Evolutionary conservation across 1,140 invertebrate genomes (phyloP).

Genomic region (Sycophila sp.): DNA sequence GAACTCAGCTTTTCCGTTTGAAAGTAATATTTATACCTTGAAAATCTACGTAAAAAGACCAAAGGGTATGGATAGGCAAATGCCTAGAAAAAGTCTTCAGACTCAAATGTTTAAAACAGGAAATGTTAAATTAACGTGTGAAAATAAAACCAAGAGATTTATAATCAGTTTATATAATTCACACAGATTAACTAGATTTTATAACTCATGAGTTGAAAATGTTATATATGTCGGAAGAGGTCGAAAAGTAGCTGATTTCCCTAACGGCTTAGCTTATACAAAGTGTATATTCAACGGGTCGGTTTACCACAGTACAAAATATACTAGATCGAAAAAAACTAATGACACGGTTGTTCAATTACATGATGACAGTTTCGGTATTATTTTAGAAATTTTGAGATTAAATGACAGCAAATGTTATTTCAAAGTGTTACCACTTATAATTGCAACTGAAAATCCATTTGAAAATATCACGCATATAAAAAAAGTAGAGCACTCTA

Average conservation of each 20-base stretch:
- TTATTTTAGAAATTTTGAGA: no score
- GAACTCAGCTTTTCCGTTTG: slow-evolving; percentile 28
- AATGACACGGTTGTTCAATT: neutral
- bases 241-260: neutral
- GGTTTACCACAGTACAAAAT: neutral
- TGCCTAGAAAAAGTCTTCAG: slow-evolving; percentile 19
- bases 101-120: slow-evolving; percentile 11
- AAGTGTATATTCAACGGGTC: neutral
- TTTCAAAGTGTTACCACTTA: no score
- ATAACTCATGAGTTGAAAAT: neutral
- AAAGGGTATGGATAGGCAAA: slow-evolving; percentile 21
- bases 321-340: neutral
- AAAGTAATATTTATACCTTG: slow-evolving; percentile 27
- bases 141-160: neutral
- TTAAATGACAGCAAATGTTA: no score
- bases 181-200: neutral
- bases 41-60: slow-evolving; percentile 21
- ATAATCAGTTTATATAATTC: neutral
- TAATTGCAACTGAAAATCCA: no score
- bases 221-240: neutral
- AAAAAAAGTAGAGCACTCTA: no score
- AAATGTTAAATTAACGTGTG: neutral
- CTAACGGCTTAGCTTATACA: neutral
- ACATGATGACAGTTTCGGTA: no score
- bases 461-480: no score